Evolutionary conservation across 2,888 invertebrate species (phyloP), one percentile per base, ranked within the genome.

Genomic region (Melinaea marsaeus): DNA sequence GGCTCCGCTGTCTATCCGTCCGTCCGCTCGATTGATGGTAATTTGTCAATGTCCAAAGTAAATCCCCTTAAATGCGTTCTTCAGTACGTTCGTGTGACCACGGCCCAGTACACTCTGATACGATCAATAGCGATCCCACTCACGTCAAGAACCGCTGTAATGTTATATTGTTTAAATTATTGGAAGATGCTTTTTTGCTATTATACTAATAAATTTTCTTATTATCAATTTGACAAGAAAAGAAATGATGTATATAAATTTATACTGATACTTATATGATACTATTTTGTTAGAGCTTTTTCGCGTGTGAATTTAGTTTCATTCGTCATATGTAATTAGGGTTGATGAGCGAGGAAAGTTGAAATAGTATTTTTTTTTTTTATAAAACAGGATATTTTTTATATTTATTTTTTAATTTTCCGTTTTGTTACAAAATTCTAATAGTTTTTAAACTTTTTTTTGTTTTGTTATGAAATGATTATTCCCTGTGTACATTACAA

Each of bases 61-160:
- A 86, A 87, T 82, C 84, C 85, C 79, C 83, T 81, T 81, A 83
- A 84, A 85, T 80, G 80, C 80, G 81, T 83, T 84, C 84, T 85
- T 83, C 84, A 84, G 84, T 83, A 80, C 81, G 81, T 71, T 73
- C 71, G 54, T 57, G 58, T 57, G 61, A 60, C 67, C 60, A 67
- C 63, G 34, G 60, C 56, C 67, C 62, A 69, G 70, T 65, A 63
- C 66, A 64, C 61, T 34, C 58, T 58, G 42, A 51, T 46, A 58
- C 55, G 65, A 62, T 65, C 65, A 60, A 60, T 66, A 58, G 48
- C 63, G 46, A 55, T 58, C 58, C 13, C 55, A 57, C 47, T 45
- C 22, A 45, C 9, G 33, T 48, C 33, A 55, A 45, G 11, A 7
- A n/a, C 32, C 60, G 45, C 45, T 46, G 9, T 51, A 51, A 22